phyloP scores from a whole-genome alignment of 2,888 invertebrate species.

The Neocrepidodera transversa region DNA sequence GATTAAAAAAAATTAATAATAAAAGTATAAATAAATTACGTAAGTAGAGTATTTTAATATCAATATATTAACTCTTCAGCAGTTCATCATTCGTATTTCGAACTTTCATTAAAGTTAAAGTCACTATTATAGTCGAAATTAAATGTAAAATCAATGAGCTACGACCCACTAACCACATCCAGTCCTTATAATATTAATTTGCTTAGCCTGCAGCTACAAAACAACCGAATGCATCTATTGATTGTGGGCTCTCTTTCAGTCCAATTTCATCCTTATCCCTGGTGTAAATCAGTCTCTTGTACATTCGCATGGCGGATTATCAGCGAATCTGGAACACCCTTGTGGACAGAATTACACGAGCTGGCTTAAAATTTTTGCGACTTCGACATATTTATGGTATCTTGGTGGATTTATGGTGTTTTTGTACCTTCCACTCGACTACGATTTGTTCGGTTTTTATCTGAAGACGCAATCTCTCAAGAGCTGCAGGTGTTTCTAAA shows the following conservation, averaged over 20 bases:
- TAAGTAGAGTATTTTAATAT: too few species aligned
- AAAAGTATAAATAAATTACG: too few species aligned
- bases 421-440: conserved; percentile 44
- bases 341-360: conserved; percentile 42
- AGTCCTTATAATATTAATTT: conserved; percentile 4
- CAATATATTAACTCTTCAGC: too few species aligned
- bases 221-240: conserved; percentile 20
- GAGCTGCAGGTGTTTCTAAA: conserved; percentile 27
- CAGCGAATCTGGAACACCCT: conserved; percentile 45
- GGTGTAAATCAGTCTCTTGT: conserved; percentile 41
- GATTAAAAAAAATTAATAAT: too few species aligned
- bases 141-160: background rate
- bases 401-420: conserved; percentile 48
- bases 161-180: background rate
- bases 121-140: background rate
- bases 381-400: conserved; percentile 46
- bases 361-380: conserved; percentile 41
- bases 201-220: background rate
- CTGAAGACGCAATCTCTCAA: conserved; percentile 29
- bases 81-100: too few species aligned
- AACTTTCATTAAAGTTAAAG: too few species aligned
- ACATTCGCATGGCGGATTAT: conserved; percentile 43
- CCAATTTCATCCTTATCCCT: conserved; percentile 19
- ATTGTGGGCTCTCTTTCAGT: conserved; percentile 22
- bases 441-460: conserved; percentile 39